Evolutionary conservation across 2,797 vertebrate genomes (phyloP).

Genomic region (Anabas testudineus): DNA sequence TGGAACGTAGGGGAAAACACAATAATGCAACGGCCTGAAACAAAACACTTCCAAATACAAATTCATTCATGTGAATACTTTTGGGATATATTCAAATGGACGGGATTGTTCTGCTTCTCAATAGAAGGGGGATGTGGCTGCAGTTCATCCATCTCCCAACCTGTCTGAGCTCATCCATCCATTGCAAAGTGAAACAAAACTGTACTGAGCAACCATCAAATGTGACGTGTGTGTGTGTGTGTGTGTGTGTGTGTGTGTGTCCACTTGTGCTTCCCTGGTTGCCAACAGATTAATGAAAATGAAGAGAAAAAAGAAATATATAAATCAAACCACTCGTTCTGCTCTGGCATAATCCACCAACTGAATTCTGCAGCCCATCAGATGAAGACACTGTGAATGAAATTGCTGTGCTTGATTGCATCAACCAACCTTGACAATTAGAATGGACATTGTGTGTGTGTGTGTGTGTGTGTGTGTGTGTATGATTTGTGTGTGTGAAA

Average conservation of each 20-base stretch:
- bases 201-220: slow-evolving; percentile 36
- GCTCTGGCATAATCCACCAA: slow-evolving; percentile 46
- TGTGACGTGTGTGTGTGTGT: slow-evolving; percentile 21
- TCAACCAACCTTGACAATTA: slow-evolving; percentile 56
- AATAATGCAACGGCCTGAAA: slow-evolving; percentile 43
- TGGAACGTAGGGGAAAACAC: slow-evolving; percentile 45
- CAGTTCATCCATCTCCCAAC: slow-evolving; percentile 49
- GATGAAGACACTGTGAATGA: slow-evolving; percentile 48
- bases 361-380: slow-evolving; percentile 48
- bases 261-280: neutral
- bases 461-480: neutral
- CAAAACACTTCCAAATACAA: slow-evolving; percentile 35
- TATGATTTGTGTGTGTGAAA: neutral
- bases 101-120: slow-evolving; percentile 36
- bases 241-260: neutral
- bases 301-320: slow-evolving; percentile 43
- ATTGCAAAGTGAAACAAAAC: slow-evolving; percentile 29
- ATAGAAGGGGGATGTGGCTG: slow-evolving; percentile 34
- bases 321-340: slow-evolving; percentile 50
- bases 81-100: slow-evolving; percentile 35
- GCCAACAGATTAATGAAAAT: slow-evolving; percentile 48
- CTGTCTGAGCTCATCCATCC: slow-evolving; percentile 59
- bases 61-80: slow-evolving; percentile 37
- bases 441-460: slow-evolving; percentile 18
- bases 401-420: slow-evolving; percentile 63